Base-by-base conservation (phyloP, 2,888 invertebrate genomes). In the Keiferia lycopersicella region DNA sequence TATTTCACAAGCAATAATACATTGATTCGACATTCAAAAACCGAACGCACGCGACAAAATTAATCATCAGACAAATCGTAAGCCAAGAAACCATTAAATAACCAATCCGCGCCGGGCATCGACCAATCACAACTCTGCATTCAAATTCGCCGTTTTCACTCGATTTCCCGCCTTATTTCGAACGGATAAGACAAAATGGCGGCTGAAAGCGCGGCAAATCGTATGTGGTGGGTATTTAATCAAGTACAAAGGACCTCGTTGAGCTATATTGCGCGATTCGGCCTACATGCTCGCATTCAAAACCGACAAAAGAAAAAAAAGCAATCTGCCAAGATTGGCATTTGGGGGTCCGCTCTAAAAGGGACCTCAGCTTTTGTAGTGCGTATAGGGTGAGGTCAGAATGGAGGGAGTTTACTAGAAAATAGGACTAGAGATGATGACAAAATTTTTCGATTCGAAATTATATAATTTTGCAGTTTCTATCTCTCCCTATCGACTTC, bases 231-330 rank as follows among this genome's bases (percentile, higher is more conserved):
- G 80, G 87, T 85, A 89, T 91, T 91, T 90, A 91, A 90, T 91
- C 90, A 88, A 81, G 84, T 86, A 90, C 90, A 91, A 91, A 88
- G 85, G 86, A 82, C 81, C 80, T 72, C 77, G 80, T 78, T 72
- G 77, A 71, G 76, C 67, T 69, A 63, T 69, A 73, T 73, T 81
- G 76, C 77, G 76, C 76, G 73, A 74, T 76, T 80, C 82, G 82
- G 79, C 80, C 78, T 77, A 86, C 88, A 88, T 86, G 81, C 84
- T 80, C 80, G 86, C 87, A 91, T 91, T 91, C 88, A 89, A 86
- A 87, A 89, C 88, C 87, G 83, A 91, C 91, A 91, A 91, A 90
- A 86, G 91, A 89, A 91, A 88, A 34, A 89, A 91, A 91, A 91
- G 91, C 91, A 91, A 91, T 91, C 91, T 88, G 82, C 78, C 71